Evolutionary conservation across 2,888 invertebrate genomes (phyloP).

Genomic region (Diarsia mendica): DNA sequence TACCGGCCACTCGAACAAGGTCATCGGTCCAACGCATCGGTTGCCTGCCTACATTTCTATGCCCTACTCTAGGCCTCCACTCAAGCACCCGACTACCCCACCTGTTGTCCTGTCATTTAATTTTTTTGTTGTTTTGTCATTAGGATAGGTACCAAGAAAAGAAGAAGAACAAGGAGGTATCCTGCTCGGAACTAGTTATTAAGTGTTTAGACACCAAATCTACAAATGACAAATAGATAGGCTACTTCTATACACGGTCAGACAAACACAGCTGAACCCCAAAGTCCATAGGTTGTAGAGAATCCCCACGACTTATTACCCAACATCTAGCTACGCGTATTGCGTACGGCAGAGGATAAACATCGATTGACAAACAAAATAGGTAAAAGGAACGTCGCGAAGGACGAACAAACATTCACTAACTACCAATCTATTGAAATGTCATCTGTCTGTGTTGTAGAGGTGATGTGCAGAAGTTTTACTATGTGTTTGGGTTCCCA

Average conservation of each 20-base stretch:
- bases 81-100: too few species aligned
- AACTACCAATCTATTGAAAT: slow-evolving; percentile 60
- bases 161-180: too few species aligned
- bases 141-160: too few species aligned
- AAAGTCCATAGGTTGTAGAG: slow-evolving; percentile 15
- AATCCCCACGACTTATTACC: slow-evolving; percentile 27
- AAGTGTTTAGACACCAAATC: not conserved
- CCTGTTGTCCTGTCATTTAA: too few species aligned
- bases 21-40: too few species aligned
- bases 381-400: slow-evolving; percentile 50
- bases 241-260: not conserved
- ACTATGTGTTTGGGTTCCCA: not conserved
- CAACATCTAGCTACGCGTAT: slow-evolving; percentile 38
- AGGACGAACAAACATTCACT: slow-evolving; percentile 63
- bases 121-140: too few species aligned
- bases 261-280: not conserved
- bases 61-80: too few species aligned
- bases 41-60: too few species aligned
- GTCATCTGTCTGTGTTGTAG: slow-evolving; percentile 45
- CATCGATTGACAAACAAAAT: slow-evolving; percentile 56
- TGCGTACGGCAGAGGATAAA: slow-evolving; percentile 53
- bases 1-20: too few species aligned
- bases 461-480: slow-evolving; percentile 37
- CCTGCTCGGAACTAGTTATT: too few species aligned
- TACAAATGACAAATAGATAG: not conserved